These are phyloP conservation scores for Podarcis muralis DNA, from an alignment of 2,113 vertebrate species.

Conservation along the genomic window DNA sequence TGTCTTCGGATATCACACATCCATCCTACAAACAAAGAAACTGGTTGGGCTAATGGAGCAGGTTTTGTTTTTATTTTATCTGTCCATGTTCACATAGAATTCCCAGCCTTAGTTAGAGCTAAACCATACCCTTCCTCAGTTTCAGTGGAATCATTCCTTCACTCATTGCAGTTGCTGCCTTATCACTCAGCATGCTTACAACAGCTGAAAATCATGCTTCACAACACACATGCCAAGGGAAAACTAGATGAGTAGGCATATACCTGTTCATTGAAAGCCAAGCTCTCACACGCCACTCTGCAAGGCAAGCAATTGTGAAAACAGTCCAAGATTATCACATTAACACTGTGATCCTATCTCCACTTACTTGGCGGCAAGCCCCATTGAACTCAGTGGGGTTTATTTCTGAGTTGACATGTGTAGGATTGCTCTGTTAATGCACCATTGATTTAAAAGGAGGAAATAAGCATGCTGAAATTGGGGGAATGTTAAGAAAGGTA, in stretches of 20 bases:
- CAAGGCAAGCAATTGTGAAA: neutral
- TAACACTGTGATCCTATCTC: neutral
- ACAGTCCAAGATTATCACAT: neutral
- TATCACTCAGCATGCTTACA: too few species aligned
- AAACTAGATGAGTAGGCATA: neutral
- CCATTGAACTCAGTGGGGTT: neutral
- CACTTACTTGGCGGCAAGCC: neutral
- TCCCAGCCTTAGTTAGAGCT: neutral
- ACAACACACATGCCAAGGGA: neutral
- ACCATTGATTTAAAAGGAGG: too few species aligned
- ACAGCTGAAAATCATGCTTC: neutral
- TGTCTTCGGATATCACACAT: too few species aligned
- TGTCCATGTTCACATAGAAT: neutral
- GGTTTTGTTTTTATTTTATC: neutral
- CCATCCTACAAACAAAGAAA: neutral
- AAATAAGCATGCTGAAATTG: too few species aligned
- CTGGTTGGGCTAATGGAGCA: neutral
- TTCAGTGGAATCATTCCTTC: neutral
- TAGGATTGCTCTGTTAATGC: too few species aligned
- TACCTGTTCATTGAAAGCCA: neutral
- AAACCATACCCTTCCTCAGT: neutral
- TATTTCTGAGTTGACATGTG: too few species aligned
- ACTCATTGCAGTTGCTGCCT: neutral
- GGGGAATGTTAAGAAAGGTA: too few species aligned
- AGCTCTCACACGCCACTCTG: neutral